phyloP scores from a whole-genome alignment of 2,113 vertebrate genomes.

The Nannospalax galili region DNA sequence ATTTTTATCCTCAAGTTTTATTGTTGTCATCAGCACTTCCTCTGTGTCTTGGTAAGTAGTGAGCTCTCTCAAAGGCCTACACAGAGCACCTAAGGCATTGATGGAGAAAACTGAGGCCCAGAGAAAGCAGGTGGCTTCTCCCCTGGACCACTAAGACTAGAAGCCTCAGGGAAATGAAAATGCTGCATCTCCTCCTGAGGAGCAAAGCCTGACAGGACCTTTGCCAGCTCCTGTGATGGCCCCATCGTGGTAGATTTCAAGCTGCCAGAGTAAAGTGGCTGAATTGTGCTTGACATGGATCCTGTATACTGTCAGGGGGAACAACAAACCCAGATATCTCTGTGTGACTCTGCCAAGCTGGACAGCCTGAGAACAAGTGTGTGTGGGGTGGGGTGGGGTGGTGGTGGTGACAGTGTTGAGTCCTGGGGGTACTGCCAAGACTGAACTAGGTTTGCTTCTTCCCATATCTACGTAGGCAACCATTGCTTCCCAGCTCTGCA shows the following conservation, averaged over 20 bases:
- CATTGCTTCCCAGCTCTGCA: background rate
- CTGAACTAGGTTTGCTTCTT: background rate
- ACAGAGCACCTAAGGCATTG: background rate
- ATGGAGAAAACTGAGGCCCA: slow-evolving; percentile 14
- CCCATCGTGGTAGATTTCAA: too few relatives aligned
- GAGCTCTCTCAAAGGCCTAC: background rate
- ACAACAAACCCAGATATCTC: background rate
- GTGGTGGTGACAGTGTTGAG: background rate
- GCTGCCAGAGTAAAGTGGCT: too few relatives aligned
- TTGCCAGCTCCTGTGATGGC: too few relatives aligned
- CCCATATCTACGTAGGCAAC: background rate
- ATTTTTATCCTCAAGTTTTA: background rate
- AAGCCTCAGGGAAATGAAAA: too few relatives aligned
- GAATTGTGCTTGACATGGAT: too few relatives aligned
- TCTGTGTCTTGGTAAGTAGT: slow-evolving; percentile 24
- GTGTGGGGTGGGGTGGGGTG: too few relatives aligned
- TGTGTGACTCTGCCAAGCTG: too few relatives aligned
- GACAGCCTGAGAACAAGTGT: fast-evolving
- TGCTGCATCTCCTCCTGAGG: too few relatives aligned
- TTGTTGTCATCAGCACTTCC: background rate
- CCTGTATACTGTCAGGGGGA: fast-evolving
- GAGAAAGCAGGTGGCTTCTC: background rate
- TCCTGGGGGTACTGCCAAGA: too few relatives aligned
- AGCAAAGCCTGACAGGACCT: too few relatives aligned
- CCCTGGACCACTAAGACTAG: too few relatives aligned